Percentiles rank a stretch among this genome's conserved stretches.
phyloP scores from a whole-genome alignment of 2,797 vertebrate genomes.

The Clarias fuscus region DNA sequence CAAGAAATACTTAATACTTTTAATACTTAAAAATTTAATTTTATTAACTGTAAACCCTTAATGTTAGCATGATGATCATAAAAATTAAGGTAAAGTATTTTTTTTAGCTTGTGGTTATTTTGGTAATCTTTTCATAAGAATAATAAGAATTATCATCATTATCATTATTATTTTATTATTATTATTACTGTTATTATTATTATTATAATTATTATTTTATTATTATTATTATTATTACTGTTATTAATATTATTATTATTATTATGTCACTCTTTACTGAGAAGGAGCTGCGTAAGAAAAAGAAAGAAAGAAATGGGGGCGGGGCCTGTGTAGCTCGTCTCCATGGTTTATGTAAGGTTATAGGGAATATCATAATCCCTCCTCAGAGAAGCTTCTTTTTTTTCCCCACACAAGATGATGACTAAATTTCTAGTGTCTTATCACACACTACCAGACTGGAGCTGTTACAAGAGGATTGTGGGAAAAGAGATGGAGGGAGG shows the following conservation, averaged over 20 bases:
- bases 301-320: constrained; percentile 41
- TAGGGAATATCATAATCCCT: constrained; percentile 94
- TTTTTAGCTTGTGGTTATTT: constrained; percentile 32
- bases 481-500: constrained; percentile 34
- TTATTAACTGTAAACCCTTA: too few relatives aligned
- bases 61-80: too few relatives aligned
- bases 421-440: constrained; percentile 99
- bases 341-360: constrained; percentile 96
- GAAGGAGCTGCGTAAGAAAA: constrained; percentile 26
- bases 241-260: too few relatives aligned
- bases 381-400: constrained; percentile 77
- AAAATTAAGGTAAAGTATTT: neutral
- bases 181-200: too few relatives aligned
- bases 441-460: constrained; percentile 96
- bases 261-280: constrained; percentile 71
- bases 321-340: constrained; percentile 73
- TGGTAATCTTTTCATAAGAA: constrained; percentile 79
- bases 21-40: too few relatives aligned
- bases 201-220: too few relatives aligned
- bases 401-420: constrained; percentile 86
- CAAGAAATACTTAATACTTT: too few relatives aligned
- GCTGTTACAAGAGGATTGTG: constrained; percentile 89
- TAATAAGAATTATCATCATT: too few relatives aligned
- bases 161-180: too few relatives aligned
- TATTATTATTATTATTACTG: too few relatives aligned